Conservation (phyloP, 1,140 invertebrate genomes). For the Papilio aristodemus region DNA sequence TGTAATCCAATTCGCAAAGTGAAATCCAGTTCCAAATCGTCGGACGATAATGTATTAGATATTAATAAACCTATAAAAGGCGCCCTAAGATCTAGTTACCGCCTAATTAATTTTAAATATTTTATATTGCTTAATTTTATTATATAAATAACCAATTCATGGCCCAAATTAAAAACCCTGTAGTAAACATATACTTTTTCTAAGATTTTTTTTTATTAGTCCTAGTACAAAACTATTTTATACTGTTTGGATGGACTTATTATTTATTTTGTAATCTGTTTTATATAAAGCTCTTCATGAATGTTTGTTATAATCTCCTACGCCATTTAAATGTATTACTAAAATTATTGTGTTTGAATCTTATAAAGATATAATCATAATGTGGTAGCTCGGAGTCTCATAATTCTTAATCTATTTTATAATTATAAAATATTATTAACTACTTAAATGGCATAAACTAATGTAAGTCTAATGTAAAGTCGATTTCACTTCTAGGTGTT, state of each 20-base stretch:
- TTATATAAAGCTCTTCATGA: background rate
- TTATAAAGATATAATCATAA: conserved; percentile 12
- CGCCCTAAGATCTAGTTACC: background rate
- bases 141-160: background rate
- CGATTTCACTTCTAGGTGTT: background rate
- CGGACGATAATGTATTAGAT: too few species aligned
- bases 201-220: background rate
- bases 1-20: too few species aligned
- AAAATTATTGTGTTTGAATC: background rate
- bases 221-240: background rate
- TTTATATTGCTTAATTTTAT: background rate
- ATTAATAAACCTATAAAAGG: background rate
- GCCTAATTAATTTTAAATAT: background rate
- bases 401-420: background rate
- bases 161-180: background rate
- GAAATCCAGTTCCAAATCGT: too few species aligned
- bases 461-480: background rate
- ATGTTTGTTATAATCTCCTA: background rate
- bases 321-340: background rate
- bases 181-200: background rate
- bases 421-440: background rate
- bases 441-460: background rate
- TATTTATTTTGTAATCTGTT: background rate
- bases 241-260: background rate
- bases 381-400: conserved; percentile 1